A percentile compares a stretch with the other conserved stretches of the same genome.
phyloP scores from a whole-genome alignment of 2,888 invertebrate genomes.

The Tholera decimalis region DNA sequence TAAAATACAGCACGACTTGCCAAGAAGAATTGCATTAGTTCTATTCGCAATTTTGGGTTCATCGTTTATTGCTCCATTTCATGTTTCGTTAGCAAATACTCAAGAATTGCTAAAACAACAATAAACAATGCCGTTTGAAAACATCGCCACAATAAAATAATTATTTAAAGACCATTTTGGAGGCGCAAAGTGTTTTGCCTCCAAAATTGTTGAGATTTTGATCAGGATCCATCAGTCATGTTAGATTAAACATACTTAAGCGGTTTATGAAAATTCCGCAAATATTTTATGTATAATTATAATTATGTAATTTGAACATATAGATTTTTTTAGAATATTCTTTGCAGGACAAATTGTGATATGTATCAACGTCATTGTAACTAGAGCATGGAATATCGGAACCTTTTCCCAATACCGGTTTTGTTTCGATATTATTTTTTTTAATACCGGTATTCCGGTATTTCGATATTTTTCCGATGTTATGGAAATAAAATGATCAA shows the following conservation, averaged over 20 bases:
- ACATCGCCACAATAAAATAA: constrained; percentile 39
- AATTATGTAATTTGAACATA: background rate
- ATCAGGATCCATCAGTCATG: constrained; percentile 66
- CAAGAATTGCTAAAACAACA: constrained; percentile 36
- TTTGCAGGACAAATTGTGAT: no score
- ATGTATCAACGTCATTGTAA: no score
- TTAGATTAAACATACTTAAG: constrained; percentile 63
- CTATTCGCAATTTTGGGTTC: constrained; percentile 43
- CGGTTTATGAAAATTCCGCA: constrained; percentile 40
- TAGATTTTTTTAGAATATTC: no score
- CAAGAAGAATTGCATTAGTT: constrained; percentile 38
- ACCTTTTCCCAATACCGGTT: no score
- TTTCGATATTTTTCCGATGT: no score
- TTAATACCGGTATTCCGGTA: no score
- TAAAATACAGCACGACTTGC: background rate
- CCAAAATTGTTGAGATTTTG: constrained; percentile 54
- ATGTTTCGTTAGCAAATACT: constrained; percentile 45
- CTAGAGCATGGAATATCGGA: no score
- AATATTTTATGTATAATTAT: constrained; percentile 41
- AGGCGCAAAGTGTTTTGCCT: constrained; percentile 4
- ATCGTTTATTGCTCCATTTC: constrained; percentile 41
- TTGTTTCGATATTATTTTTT: no score
- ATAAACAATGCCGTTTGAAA: constrained; percentile 43
- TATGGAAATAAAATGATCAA: no score
- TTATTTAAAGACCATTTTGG: constrained; percentile 41